Evolutionary conservation across 2,888 invertebrate genomes (phyloP).

Genomic region (Gortyna flavago): DNA sequence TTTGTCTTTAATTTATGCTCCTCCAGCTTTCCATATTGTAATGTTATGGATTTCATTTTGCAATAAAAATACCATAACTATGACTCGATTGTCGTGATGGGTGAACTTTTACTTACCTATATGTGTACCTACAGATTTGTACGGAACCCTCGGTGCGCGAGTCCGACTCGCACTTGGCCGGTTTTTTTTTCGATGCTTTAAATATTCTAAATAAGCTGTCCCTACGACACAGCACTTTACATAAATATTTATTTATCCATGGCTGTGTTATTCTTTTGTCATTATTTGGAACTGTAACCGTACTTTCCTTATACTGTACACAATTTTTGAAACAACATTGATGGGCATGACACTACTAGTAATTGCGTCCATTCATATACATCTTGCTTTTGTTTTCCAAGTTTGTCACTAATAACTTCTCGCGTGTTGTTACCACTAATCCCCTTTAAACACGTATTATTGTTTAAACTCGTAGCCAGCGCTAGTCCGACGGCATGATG

Average conservation of each 20-base stretch:
- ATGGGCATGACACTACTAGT: neutral
- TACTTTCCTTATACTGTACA: neutral
- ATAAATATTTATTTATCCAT: neutral
- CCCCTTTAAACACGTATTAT: neutral
- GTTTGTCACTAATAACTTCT: neutral
- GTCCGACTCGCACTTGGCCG: too few relatives aligned
- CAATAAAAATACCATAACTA: too few relatives aligned
- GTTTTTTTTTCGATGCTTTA: slow-evolving; percentile 1
- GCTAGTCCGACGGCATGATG: neutral
- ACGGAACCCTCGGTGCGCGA: too few relatives aligned
- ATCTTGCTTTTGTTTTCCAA: neutral
- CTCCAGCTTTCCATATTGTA: too few relatives aligned
- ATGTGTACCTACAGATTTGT: too few relatives aligned
- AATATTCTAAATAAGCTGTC: neutral
- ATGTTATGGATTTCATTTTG: too few relatives aligned
- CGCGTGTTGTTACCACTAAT: neutral
- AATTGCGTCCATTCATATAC: neutral
- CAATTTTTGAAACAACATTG: neutral
- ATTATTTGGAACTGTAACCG: neutral
- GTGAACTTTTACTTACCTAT: too few relatives aligned
- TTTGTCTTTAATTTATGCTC: too few relatives aligned
- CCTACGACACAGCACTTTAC: neutral
- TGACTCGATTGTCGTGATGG: too few relatives aligned
- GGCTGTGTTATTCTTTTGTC: neutral
- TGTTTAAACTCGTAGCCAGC: neutral